These are phyloP conservation scores for Amblyjoppa fuscipennis DNA, from an alignment of 2,888 invertebrate species.

Conservation along the genomic window DNA sequence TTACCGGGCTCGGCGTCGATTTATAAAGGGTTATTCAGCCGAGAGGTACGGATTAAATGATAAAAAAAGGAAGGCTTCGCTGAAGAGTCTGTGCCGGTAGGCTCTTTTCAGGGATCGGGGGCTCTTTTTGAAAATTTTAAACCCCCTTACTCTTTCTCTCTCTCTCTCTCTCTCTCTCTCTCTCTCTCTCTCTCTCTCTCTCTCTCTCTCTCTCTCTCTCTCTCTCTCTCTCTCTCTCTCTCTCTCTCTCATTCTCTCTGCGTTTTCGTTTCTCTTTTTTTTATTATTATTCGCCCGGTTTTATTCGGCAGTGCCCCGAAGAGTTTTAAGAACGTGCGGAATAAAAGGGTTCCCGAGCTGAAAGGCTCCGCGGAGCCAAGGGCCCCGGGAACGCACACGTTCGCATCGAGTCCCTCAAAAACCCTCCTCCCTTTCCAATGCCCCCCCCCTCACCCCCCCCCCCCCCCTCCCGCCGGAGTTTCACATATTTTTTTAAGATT, in stretches of 20 bases:
- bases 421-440: constrained; percentile 48
- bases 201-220: constrained; percentile 38
- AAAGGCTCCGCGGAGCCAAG: constrained; percentile 74
- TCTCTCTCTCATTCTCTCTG: background rate
- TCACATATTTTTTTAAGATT: constrained; percentile 85
- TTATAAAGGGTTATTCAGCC: constrained; percentile 84
- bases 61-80: constrained; percentile 79
- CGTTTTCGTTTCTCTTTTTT: constrained; percentile 46
- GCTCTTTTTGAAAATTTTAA: constrained; percentile 84
- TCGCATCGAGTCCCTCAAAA: constrained; percentile 54
- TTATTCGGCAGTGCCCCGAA: constrained; percentile 69
- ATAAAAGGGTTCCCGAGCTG: constrained; percentile 82
- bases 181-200: background rate
- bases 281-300: constrained; percentile 64
- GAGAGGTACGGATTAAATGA: constrained; percentile 84
- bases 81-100: constrained; percentile 67
- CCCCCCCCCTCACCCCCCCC: constrained; percentile 32
- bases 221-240: constrained; percentile 41
- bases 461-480: constrained; percentile 72
- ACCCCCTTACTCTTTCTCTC: constrained; percentile 73
- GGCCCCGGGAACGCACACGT: constrained; percentile 68
- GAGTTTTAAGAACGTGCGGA: constrained; percentile 82
- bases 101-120: constrained; percentile 82
- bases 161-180: constrained; percentile 30
- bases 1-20: constrained; percentile 54